Percentiles rank a stretch among this genome's conserved stretches.
Evolutionary conservation across 2,888 invertebrate genomes (phyloP).

Genomic region (Coleophora deauratella): DNA sequence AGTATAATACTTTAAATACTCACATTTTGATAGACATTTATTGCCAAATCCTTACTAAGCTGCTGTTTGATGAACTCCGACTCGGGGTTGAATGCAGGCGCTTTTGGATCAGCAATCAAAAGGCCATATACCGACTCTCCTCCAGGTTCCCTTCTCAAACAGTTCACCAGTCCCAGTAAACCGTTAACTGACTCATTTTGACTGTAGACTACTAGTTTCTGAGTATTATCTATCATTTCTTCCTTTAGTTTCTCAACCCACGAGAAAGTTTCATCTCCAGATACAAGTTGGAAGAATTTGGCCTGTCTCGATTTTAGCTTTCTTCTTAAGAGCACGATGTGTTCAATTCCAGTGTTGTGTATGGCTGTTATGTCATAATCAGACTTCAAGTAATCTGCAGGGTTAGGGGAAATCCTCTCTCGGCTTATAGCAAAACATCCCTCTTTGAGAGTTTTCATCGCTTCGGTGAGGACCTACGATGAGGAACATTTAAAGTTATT

Average conservation of each 20-base stretch:
- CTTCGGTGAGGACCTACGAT: too few species aligned
- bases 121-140: conserved; percentile 77
- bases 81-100: conserved; percentile 77
- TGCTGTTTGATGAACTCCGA: conserved; percentile 78
- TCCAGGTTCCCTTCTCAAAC: conserved; percentile 85
- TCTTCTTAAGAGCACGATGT: conserved; percentile 69
- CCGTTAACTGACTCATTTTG: conserved; percentile 83
- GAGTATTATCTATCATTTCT: conserved; percentile 41
- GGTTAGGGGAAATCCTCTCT: too few species aligned
- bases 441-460: too few species aligned
- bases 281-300: conserved; percentile 56
- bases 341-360: conserved; percentile 63
- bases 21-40: conserved; percentile 83
- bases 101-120: conserved; percentile 76
- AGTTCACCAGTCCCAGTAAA: conserved; percentile 90
- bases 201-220: conserved; percentile 77
- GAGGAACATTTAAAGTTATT: too few species aligned
- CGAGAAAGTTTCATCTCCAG: conserved; percentile 46
- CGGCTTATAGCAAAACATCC: too few species aligned
- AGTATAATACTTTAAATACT: conserved; percentile 23
- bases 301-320: conserved; percentile 53
- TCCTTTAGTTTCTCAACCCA: conserved; percentile 71
- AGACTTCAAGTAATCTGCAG: too few species aligned
- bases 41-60: conserved; percentile 80
- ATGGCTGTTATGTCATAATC: conserved; percentile 59